Conservation (phyloP, 2,797 vertebrate genomes). For the Clangula hyemalis region DNA sequence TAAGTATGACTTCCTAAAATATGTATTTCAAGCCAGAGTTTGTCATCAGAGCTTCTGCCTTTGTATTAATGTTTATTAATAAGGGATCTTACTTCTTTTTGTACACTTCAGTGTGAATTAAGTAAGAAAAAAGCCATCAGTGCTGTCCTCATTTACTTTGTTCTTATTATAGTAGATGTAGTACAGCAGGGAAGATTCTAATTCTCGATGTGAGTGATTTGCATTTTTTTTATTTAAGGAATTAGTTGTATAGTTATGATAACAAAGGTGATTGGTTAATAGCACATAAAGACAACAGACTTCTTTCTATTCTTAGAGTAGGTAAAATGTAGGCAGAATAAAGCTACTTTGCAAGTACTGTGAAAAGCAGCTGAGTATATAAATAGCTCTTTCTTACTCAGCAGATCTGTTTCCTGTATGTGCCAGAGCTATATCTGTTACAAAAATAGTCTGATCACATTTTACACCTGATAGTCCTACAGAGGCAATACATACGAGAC, state of each 20-base stretch:
- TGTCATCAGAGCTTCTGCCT: not conserved
- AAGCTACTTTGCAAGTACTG: conserved; percentile 11
- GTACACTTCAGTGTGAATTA: not conserved
- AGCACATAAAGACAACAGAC: not conserved
- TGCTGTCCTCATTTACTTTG: not conserved
- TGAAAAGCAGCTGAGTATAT: not conserved
- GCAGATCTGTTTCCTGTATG: conserved; percentile 28
- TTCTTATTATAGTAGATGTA: not conserved
- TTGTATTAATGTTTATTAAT: not conserved
- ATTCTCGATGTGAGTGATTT: not conserved
- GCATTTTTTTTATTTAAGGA: conserved; percentile 15
- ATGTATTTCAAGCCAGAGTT: not conserved
- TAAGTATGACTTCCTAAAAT: not conserved
- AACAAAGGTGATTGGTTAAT: not conserved
- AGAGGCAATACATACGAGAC: conserved; percentile 9
- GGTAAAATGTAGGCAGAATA: not conserved
- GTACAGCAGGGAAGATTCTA: not conserved
- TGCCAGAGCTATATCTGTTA: conserved; percentile 35
- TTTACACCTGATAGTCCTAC: conserved; percentile 31
- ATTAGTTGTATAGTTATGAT: not conserved
- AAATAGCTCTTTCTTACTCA: conserved; percentile 19
- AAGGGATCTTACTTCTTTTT: not conserved
- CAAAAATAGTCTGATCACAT: conserved; percentile 8
- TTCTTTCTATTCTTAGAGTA: not conserved
- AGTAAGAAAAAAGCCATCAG: not conserved